These are phyloP conservation scores for Promerops cafer DNA, from an alignment of 2,113 vertebrate species.

Conservation along the genomic window DNA sequence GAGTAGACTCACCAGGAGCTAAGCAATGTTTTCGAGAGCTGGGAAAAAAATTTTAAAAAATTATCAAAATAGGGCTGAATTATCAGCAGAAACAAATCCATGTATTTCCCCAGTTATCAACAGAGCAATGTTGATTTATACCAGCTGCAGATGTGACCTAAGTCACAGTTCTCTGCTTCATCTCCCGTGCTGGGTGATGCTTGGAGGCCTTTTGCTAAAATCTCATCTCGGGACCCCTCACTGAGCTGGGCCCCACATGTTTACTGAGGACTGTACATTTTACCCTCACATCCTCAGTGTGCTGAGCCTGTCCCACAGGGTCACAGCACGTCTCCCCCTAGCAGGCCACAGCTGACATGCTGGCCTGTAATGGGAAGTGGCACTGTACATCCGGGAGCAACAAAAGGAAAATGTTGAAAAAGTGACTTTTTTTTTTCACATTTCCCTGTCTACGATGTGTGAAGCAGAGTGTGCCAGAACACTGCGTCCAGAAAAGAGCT, in stretches of 20 bases:
- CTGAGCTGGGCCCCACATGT: background rate
- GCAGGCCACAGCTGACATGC: background rate
- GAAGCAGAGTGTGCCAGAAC: background rate
- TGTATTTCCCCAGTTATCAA: background rate
- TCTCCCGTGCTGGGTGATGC: background rate
- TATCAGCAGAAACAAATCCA: background rate
- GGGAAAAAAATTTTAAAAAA: background rate
- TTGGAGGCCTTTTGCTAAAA: background rate
- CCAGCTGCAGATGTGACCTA: slow-evolving; percentile 1
- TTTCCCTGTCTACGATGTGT: background rate
- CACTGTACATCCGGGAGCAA: background rate
- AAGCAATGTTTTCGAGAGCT: background rate
- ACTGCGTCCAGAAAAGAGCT: background rate
- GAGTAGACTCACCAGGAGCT: background rate
- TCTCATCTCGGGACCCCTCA: background rate
- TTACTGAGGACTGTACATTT: background rate
- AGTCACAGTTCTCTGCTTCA: background rate
- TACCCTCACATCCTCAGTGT: background rate
- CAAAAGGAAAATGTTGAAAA: background rate
- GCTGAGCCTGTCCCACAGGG: background rate
- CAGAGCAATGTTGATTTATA: background rate
- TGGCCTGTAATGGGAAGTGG: slow-evolving; percentile 5
- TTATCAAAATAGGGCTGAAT: background rate
- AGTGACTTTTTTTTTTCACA: background rate
- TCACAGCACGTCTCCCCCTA: background rate